Base-by-base conservation (phyloP, 2,797 vertebrate species). In the Trachops cirrhosus region DNA sequence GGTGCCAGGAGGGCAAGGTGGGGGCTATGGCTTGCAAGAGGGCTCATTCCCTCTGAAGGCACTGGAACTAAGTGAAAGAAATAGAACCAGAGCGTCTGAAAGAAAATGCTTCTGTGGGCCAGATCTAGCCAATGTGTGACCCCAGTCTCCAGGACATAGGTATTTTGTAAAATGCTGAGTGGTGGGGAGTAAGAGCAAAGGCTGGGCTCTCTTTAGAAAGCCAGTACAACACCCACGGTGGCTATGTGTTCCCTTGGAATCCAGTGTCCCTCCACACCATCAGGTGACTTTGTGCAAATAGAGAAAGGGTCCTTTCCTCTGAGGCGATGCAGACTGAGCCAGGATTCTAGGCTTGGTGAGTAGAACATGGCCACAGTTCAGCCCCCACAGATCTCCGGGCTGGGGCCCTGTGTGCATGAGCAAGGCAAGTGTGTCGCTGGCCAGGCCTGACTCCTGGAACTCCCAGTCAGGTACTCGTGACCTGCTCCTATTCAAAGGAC, bases 71-170 rank as follows among this genome's bases (percentile, higher is more conserved):
- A 86, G 62, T 16, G 62, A 22, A 54, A 75, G 34, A 57, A 16
- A 57, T 12, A 70, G 14, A 32, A 6, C 26, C n/a, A 44, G 37
- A 41, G 9, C 0, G 2, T 29, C 4, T 22, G 57, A 9, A 46
- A 68, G 37, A 21, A 4, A 37, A 75, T 10, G 4, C 9, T 9
- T 68, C 24, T 1, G 10, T 37, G 59, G 67, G 54, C 19, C 24
- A 9, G 34, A 64, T 15, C 44, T 70, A 54, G 29, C 26, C n/a
- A 15, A 8, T 6, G 12, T 2, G 5, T 9, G n/a, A 11, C 68
- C 32, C 16, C 6, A 4, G 44, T 24, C 11, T 6, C 24, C 5
- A 39, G 24, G 3, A 5, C 3, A 1, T 0, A 39, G n/a, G 24
- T 6, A 3, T 32, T 34, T 41, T 62, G 41, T 37, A 21, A 41